Conservation (phyloP, 2,797 vertebrate species). For the Limosa lapponica region DNA sequence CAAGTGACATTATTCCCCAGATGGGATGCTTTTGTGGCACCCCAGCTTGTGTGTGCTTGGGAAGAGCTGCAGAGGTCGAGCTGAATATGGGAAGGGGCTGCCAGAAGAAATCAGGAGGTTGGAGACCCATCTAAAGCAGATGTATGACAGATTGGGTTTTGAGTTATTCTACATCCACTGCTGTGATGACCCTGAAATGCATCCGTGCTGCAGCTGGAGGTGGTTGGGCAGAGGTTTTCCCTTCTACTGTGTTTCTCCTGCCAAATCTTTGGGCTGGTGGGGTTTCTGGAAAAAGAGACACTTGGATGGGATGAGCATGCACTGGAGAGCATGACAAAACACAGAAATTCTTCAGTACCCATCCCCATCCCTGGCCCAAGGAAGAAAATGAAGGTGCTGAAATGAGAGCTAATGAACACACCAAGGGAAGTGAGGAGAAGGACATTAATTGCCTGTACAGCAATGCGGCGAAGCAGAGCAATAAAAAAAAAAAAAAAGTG, state of each 20-base stretch:
- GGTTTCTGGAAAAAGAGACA: background rate
- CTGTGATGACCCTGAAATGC: background rate
- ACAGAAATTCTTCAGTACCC: background rate
- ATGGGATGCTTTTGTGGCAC: background rate
- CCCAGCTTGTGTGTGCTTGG: background rate
- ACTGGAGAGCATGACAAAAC: background rate
- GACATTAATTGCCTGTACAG: background rate
- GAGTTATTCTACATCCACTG: background rate
- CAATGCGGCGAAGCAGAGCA: background rate
- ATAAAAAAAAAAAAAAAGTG: background rate
- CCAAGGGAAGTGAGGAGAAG: background rate
- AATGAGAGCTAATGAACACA: background rate
- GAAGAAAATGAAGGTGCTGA: background rate
- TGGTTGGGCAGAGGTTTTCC: background rate
- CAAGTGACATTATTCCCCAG: background rate
- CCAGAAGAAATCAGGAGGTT: background rate
- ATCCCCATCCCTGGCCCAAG: background rate
- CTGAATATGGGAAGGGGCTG: background rate
- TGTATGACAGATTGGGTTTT: rapidly evolving
- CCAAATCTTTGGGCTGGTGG: background rate
- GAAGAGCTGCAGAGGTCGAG: background rate
- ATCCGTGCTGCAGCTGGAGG: background rate
- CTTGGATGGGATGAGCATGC: background rate
- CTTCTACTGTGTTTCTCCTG: background rate
- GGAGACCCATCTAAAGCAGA: background rate